Evolutionary conservation across 2,797 vertebrate genomes (phyloP), one percentile per base, ranked within the genome.

Genomic region (Fistularia tabacaria): DNA sequence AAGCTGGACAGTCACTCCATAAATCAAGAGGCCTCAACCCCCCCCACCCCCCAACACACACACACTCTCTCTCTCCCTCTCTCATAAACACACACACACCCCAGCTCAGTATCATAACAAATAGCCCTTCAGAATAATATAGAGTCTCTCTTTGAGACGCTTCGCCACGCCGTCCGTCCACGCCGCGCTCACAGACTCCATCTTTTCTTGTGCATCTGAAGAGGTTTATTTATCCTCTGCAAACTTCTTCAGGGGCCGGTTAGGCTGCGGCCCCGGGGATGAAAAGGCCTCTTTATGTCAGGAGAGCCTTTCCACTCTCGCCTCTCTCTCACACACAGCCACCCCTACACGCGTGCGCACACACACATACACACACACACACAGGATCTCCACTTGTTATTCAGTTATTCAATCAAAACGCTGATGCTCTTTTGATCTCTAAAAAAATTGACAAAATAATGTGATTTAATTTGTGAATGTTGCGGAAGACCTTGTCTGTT

Each of bases 211-310:
- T 46, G 59, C 44, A 57, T 71, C 82, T 84, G 67, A 83, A 84
- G 81, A 86, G 78, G 81, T 87, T 87, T 86, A 85, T 90, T 89
- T 87, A 89, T 86, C 80, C 85, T 82, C 76, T 12, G 67, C 82
- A 82, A 86, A 85, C 79, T 77, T 69, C 57, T 83, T 57, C 74
- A 67, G 72, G 73, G 76, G 75, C 84, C 62, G 46, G 66, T 69
- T 77, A 66, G 74, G 65, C 71, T 48, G 74, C 15, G 14, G 79
- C 73, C 74, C 63, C 51, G 1, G 70, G 80, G 69, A 83, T 84
- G 72, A 87, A 88, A 85, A 79, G 78, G 44, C 45, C 76, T 79
- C 80, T 85, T 87, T 86, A 85, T 86, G 76, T 72, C 63, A 72
- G 49, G 14, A n/a, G 38, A 66, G 76, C 63, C 65, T 76, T 74